Conservation (phyloP, 2,888 invertebrate genomes). For the Stenodera caucasica region DNA sequence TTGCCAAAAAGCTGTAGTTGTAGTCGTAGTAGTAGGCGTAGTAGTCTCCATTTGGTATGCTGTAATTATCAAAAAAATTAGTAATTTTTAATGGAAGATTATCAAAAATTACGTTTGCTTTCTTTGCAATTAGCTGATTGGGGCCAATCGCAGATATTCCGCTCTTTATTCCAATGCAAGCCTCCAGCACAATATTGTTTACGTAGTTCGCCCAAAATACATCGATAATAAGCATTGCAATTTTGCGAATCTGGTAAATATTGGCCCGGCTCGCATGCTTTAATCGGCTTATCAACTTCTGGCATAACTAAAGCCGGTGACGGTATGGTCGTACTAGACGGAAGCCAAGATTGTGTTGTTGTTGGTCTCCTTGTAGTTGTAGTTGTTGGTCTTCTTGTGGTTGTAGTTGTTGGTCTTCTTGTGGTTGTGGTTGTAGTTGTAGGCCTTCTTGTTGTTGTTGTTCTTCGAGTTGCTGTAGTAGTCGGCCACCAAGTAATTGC, state of each 20-base stretch:
- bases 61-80: background rate
- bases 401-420: conserved; percentile 47
- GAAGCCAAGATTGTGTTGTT: conserved; percentile 44
- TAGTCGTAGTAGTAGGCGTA: conserved; percentile 18
- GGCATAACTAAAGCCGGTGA: conserved; percentile 58
- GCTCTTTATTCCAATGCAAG: conserved; percentile 73
- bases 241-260: conserved; percentile 66
- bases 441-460: conserved; percentile 44
- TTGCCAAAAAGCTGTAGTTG: conserved; percentile 55
- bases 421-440: conserved; percentile 39
- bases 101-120: conserved; percentile 44
- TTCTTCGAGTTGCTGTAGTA: conserved; percentile 42
- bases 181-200: conserved; percentile 79
- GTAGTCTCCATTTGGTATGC: background rate
- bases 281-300: conserved; percentile 43
- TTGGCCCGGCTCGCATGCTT: conserved; percentile 55
- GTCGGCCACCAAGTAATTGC: conserved; percentile 46
- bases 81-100: background rate
- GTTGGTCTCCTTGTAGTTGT: conserved; percentile 47
- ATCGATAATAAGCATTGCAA: conserved; percentile 77
- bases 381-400: conserved; percentile 56
- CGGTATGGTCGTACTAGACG: conserved; percentile 51
- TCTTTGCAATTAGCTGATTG: conserved; percentile 67
- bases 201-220: conserved; percentile 70
- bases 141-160: conserved; percentile 81